Percentiles rank a stretch among this genome's conserved stretches.
Evolutionary conservation across 2,797 vertebrate species (phyloP).

Genomic region (Phalloptychus januarius): DNA sequence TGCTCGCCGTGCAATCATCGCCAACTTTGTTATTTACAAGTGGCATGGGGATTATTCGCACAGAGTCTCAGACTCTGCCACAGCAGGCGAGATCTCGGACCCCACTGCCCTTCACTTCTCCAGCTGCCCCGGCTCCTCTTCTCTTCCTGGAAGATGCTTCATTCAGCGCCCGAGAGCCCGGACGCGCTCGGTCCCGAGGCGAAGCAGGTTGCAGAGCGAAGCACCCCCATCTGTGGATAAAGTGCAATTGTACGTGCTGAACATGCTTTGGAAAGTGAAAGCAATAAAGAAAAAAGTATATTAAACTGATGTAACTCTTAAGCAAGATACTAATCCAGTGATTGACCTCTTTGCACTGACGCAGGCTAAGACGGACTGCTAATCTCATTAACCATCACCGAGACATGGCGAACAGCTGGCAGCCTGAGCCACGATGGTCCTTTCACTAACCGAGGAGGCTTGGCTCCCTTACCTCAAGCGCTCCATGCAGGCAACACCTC

Average conservation of each 20-base stretch:
- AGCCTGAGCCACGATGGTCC: constrained; percentile 46
- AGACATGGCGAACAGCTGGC: constrained; percentile 67
- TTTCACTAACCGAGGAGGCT: constrained; percentile 57
- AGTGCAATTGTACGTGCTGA: background rate
- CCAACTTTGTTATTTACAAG: constrained; percentile 82
- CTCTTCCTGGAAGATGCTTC: constrained; percentile 49
- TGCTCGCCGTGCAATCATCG: constrained; percentile 68
- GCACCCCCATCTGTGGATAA: constrained; percentile 20
- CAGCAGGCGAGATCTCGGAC: constrained; percentile 53
- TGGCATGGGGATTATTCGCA: constrained; percentile 75
- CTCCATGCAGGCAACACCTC: constrained; percentile 15
- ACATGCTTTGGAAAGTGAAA: constrained; percentile 41
- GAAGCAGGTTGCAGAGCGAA: constrained; percentile 17
- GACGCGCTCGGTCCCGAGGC: constrained; percentile 44
- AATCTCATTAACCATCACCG: constrained; percentile 81
- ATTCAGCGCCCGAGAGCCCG: constrained; percentile 54
- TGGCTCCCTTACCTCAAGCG: constrained; percentile 29
- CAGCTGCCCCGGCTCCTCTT: constrained; percentile 44
- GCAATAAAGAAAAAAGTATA: constrained; percentile 34
- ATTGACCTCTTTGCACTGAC: constrained; percentile 81
- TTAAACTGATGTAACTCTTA: constrained; percentile 61
- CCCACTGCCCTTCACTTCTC: constrained; percentile 53
- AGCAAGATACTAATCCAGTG: constrained; percentile 79
- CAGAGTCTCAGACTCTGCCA: constrained; percentile 63
- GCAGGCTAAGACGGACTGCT: constrained; percentile 72